Conservation (phyloP, 2,888 invertebrate species). For the Loripinus fragilis region DNA sequence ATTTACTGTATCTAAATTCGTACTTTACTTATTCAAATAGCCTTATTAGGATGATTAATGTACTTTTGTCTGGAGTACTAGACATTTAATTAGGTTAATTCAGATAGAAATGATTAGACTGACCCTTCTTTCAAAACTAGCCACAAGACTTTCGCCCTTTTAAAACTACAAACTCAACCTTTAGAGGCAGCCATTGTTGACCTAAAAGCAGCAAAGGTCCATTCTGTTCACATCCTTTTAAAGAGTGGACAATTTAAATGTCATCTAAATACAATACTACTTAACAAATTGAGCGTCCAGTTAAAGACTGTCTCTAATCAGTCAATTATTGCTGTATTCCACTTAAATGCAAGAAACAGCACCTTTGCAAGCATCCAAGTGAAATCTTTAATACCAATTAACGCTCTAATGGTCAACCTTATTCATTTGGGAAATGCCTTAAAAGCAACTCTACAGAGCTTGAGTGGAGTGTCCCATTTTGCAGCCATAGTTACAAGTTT, state of each 20-base stretch:
- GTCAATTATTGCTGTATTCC: conserved; percentile 17
- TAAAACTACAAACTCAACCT: neutral
- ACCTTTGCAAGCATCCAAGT: conserved; percentile 13
- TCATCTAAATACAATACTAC: conserved; percentile 21
- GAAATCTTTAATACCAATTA: conserved; percentile 43
- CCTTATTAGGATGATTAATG: too few species aligned
- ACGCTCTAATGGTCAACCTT: conserved; percentile 30
- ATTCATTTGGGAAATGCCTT: conserved; percentile 43
- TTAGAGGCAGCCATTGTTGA: neutral
- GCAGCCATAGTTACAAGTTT: conserved; percentile 39
- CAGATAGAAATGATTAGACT: neutral
- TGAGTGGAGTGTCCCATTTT: conserved; percentile 24
- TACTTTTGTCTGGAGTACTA: too few species aligned
- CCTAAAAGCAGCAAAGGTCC: neutral
- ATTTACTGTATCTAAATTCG: too few species aligned
- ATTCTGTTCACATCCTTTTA: conserved; percentile 1
- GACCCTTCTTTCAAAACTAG: neutral
- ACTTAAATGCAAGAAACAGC: conserved; percentile 19
- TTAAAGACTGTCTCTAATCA: conserved; percentile 16
- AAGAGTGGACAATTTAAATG: neutral
- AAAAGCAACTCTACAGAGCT: conserved; percentile 33
- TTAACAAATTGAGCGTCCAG: conserved; percentile 6
- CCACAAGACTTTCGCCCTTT: neutral
- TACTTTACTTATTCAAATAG: too few species aligned
- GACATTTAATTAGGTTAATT: too few species aligned